Evolutionary conservation across 2,888 invertebrate genomes (phyloP).

Genomic region (Chrysolina americana): DNA sequence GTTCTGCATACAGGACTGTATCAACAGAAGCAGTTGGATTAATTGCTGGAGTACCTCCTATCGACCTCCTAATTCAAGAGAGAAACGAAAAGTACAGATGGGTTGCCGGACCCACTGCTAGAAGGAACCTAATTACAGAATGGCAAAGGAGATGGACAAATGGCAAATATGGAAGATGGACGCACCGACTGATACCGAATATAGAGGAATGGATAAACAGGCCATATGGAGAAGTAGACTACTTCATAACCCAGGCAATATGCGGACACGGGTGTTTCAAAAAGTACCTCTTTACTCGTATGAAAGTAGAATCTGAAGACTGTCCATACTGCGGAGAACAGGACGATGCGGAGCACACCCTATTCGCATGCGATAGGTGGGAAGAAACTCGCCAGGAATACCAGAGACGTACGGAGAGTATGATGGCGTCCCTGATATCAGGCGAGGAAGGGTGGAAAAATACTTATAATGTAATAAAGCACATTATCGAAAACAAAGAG

Average conservation of each 20-base stretch:
- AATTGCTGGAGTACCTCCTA: neutral
- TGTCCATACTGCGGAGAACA: neutral
- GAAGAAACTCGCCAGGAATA: neutral
- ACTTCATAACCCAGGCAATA: neutral
- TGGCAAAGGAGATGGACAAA: neutral
- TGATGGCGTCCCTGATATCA: neutral
- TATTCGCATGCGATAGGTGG: neutral
- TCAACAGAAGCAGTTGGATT: neutral
- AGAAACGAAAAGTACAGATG: neutral
- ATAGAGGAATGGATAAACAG: neutral
- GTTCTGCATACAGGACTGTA: neutral
- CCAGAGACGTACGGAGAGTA: neutral
- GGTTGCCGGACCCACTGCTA: neutral
- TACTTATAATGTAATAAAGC: neutral
- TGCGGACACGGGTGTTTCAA: neutral
- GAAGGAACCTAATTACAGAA: neutral
- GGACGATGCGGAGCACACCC: neutral
- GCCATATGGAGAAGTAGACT: neutral
- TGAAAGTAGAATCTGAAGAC: neutral
- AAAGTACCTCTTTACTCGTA: neutral
- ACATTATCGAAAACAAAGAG: neutral
- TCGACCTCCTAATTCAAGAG: neutral
- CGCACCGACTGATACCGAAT: neutral
- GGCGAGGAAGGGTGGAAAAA: neutral
- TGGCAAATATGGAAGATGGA: neutral